Conservation (phyloP, 2,888 invertebrate genomes). For the Tigriopus californicus region DNA sequence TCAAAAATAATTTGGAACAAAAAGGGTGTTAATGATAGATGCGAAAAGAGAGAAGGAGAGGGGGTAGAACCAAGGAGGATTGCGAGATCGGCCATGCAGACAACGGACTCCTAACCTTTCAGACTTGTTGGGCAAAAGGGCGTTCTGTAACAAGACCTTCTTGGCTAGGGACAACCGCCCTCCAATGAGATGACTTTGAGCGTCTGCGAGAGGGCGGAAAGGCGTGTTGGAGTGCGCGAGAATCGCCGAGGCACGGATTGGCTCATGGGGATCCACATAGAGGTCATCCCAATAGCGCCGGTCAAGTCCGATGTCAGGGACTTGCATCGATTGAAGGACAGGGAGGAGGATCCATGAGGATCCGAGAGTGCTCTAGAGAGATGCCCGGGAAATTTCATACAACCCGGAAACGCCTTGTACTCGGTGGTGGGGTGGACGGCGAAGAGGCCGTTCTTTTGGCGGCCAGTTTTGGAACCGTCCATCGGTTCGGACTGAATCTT, state of each 20-base stretch:
- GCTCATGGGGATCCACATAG: slow-evolving; percentile 4
- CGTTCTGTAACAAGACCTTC: neutral
- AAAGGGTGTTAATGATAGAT: neutral
- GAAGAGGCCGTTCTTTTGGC: too few species aligned
- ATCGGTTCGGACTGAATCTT: too few species aligned
- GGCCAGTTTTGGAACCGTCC: too few species aligned
- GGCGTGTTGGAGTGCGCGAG: neutral
- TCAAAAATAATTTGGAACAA: too few species aligned
- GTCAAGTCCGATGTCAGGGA: neutral
- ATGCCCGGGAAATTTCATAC: neutral
- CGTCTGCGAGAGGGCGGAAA: neutral
- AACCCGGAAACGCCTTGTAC: too few species aligned
- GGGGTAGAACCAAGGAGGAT: neutral
- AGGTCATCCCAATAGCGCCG: neutral
- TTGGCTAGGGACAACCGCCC: too few species aligned
- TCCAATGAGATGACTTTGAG: too few species aligned
- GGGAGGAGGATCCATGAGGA: neutral
- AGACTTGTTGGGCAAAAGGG: neutral
- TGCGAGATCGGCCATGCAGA: neutral
- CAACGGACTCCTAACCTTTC: neutral
- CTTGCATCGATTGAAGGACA: neutral
- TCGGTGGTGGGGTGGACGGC: too few species aligned
- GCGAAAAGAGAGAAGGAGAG: neutral
- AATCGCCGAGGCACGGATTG: neutral
- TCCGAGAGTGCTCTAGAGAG: neutral